phyloP scores from a whole-genome alignment of 1,140 invertebrate species.

The Papilio polyxenes region DNA sequence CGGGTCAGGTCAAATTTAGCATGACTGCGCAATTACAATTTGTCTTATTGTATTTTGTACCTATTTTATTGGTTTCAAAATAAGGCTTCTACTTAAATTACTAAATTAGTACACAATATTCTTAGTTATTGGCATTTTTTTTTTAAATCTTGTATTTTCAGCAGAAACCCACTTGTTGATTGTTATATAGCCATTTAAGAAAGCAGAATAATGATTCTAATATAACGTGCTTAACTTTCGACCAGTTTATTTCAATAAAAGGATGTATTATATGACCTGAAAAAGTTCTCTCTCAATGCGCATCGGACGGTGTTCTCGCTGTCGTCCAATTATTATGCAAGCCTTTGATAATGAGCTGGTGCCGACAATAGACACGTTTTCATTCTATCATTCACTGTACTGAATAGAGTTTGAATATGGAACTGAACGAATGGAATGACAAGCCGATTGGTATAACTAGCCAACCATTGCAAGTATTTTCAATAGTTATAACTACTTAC shows the following conservation, averaged over 20 bases:
- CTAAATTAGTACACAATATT: neutral
- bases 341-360: neutral
- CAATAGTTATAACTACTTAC: neutral
- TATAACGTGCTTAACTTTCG: too few relatives aligned
- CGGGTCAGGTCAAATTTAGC: slow-evolving; percentile 16
- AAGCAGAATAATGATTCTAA: neutral
- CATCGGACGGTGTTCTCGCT: neutral
- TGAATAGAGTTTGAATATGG: neutral
- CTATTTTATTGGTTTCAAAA: slow-evolving; percentile 11
- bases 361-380: neutral
- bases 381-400: neutral
- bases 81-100: neutral
- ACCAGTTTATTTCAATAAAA: neutral
- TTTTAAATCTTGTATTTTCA: too few relatives aligned
- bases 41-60: slow-evolving; percentile 6
- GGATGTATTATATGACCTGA: neutral
- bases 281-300: neutral
- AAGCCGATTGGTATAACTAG: neutral
- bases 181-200: too few relatives aligned
- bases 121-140: neutral
- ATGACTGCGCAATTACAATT: neutral
- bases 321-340: slow-evolving; percentile 1
- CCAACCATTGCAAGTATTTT: neutral
- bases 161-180: too few relatives aligned
- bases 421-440: slow-evolving; percentile 5